phyloP scores from a whole-genome alignment of 2,888 invertebrate genomes.

The Tetranychus truncatus region DNA sequence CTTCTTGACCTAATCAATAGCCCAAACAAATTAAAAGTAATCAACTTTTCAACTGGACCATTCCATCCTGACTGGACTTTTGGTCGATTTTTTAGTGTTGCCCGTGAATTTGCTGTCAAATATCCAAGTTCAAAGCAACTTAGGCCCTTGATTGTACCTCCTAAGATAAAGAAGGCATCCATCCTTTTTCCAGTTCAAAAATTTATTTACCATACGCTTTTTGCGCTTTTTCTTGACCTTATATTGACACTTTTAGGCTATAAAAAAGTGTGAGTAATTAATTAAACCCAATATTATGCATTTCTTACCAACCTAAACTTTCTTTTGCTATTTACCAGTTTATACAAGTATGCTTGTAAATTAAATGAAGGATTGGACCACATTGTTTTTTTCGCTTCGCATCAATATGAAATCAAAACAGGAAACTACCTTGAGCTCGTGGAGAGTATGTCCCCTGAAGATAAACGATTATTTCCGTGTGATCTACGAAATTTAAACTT shows the following conservation, averaged over 20 bases:
- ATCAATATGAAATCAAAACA: background rate
- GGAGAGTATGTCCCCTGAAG: background rate
- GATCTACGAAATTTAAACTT: background rate
- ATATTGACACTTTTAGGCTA: background rate
- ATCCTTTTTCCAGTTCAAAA: background rate
- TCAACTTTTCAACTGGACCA: background rate
- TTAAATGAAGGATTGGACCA: slow-evolving; percentile 6
- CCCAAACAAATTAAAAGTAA: background rate
- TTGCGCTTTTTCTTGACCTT: background rate
- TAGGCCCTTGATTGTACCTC: background rate
- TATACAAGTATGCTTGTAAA: background rate
- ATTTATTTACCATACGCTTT: slow-evolving; percentile 2
- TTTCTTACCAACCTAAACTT: background rate
- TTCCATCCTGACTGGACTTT: slow-evolving; percentile 3
- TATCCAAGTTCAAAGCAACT: slow-evolving; percentile 2
- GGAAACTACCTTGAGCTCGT: background rate
- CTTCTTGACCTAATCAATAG: background rate
- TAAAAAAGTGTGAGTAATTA: background rate
- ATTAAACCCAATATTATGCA: background rate
- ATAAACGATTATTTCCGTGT: background rate
- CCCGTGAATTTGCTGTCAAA: background rate
- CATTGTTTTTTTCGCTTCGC: background rate
- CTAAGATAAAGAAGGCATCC: background rate
- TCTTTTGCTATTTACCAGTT: background rate
- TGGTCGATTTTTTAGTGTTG: background rate